A percentile compares a stretch with the other conserved stretches of the same genome.
These are phyloP conservation scores for Rhodophaea formosa DNA, from an alignment of 2,888 invertebrate genomes.

Conservation along the genomic window DNA sequence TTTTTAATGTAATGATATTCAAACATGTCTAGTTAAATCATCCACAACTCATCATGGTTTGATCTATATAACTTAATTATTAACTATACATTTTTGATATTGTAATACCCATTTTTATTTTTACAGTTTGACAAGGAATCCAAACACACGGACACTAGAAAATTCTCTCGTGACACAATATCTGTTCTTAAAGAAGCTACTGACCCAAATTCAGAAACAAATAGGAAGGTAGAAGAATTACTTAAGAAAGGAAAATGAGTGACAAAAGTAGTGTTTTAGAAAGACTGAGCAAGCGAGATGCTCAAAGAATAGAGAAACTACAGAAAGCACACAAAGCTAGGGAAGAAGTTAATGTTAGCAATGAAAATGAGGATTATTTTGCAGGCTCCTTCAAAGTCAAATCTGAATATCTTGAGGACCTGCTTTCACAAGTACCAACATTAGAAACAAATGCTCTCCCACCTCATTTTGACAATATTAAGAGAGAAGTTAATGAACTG, in stretches of 20 bases:
- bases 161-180: slow-evolving; percentile 48
- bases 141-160: slow-evolving; percentile 61
- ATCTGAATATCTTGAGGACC: slow-evolving; percentile 83
- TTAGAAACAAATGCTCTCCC: slow-evolving; percentile 77
- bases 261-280: slow-evolving; percentile 69
- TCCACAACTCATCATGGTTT: slow-evolving; percentile 50
- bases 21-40: slow-evolving; percentile 24
- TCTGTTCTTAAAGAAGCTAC: slow-evolving; percentile 73
- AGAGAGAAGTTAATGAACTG: slow-evolving; percentile 86
- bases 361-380: slow-evolving; percentile 87
- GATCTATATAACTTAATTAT: slow-evolving; percentile 42
- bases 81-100: not conserved
- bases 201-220: slow-evolving; percentile 64
- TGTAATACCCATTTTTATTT: not conserved
- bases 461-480: slow-evolving; percentile 85
- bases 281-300: slow-evolving; percentile 79
- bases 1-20: too few relatives aligned
- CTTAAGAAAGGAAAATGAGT: slow-evolving; percentile 70
- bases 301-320: slow-evolving; percentile 83
- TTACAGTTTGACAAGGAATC: slow-evolving; percentile 59
- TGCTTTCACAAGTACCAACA: slow-evolving; percentile 76
- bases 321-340: slow-evolving; percentile 84
- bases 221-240: slow-evolving; percentile 71
- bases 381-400: slow-evolving; percentile 85
- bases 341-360: slow-evolving; percentile 81